These are phyloP conservation scores for Trachelus iudaicus DNA, from an alignment of 2,888 invertebrate species.

Conservation along the genomic window DNA sequence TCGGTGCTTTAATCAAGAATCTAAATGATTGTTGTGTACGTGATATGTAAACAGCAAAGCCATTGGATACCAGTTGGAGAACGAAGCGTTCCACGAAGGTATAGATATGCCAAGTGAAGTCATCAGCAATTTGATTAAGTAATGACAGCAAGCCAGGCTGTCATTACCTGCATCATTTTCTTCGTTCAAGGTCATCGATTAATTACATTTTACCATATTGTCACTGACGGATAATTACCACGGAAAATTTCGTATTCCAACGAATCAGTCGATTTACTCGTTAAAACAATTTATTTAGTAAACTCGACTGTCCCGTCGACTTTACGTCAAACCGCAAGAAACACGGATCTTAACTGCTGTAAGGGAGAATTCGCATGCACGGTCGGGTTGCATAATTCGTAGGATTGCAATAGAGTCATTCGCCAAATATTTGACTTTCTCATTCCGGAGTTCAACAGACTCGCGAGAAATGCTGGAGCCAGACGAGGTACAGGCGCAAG, in stretches of 20 bases:
- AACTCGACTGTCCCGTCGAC: not conserved
- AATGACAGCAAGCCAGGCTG: constrained; percentile 27
- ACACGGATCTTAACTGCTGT: not conserved
- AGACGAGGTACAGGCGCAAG: constrained; percentile 11
- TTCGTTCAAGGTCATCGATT: constrained; percentile 22
- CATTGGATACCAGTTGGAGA: too few species aligned
- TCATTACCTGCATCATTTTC: constrained; percentile 30
- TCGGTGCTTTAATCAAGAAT: not conserved
- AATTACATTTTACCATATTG: not conserved
- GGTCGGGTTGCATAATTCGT: constrained; percentile 9
- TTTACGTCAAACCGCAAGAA: not conserved
- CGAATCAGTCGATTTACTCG: not conserved
- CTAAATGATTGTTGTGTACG: not conserved
- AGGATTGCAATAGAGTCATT: constrained; percentile 4
- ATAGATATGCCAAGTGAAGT: constrained; percentile 30
- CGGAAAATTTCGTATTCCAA: not conserved
- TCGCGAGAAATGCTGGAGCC: not conserved
- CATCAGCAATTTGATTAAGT: constrained; percentile 42
- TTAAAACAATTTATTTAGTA: not conserved
- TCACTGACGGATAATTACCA: not conserved
- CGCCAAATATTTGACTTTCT: constrained; percentile 15
- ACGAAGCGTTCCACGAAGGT: not conserved
- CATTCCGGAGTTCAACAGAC: not conserved
- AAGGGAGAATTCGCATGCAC: not conserved
- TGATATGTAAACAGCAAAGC: too few species aligned